Evolutionary conservation across 92 coral and sea anemone species (phyloP).

Genomic region (Epizoanthus stellaris): DNA sequence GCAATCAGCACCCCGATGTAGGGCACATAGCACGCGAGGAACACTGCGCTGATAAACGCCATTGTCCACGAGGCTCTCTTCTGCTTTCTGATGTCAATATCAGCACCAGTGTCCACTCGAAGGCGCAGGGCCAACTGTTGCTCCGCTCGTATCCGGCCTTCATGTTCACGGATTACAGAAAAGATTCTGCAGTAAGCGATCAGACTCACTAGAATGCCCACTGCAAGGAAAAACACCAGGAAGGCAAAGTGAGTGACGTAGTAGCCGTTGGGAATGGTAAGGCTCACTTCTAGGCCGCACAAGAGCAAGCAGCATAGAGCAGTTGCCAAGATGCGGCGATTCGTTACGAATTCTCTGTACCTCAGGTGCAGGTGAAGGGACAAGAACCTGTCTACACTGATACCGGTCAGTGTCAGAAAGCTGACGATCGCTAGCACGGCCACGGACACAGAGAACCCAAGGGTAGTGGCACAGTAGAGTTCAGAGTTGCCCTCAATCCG

Average conservation of each 20-base stretch:
- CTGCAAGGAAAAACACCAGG: conserved; percentile 21
- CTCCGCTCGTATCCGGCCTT: conserved; percentile 9
- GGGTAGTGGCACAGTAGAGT: conserved; percentile 33
- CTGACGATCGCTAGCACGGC: conserved; percentile 33
- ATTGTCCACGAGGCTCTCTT: conserved; percentile 40
- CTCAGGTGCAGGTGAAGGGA: conserved; percentile 30
- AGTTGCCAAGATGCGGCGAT: conserved; percentile 21
- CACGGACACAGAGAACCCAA: conserved; percentile 34
- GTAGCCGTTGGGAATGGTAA: conserved; percentile 20
- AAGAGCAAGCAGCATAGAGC: conserved; percentile 27
- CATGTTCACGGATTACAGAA: conserved; percentile 28
- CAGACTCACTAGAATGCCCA: conserved; percentile 25
- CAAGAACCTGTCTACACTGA: conserved; percentile 30
- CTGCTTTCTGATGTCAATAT: conserved; percentile 19
- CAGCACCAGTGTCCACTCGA: background rate
- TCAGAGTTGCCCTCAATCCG: conserved; percentile 14
- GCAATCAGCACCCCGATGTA: conserved; percentile 25
- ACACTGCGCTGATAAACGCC: conserved; percentile 37
- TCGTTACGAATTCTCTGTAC: conserved; percentile 32
- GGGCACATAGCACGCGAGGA: conserved; percentile 31
- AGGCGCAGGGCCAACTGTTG: conserved; percentile 16
- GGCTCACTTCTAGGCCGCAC: conserved; percentile 7
- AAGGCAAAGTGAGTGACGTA: conserved; percentile 32
- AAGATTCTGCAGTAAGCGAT: conserved; percentile 21
- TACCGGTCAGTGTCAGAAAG: conserved; percentile 35